phyloP scores from a whole-genome alignment of 2,888 invertebrate genomes.

The Dryococelus australis region DNA sequence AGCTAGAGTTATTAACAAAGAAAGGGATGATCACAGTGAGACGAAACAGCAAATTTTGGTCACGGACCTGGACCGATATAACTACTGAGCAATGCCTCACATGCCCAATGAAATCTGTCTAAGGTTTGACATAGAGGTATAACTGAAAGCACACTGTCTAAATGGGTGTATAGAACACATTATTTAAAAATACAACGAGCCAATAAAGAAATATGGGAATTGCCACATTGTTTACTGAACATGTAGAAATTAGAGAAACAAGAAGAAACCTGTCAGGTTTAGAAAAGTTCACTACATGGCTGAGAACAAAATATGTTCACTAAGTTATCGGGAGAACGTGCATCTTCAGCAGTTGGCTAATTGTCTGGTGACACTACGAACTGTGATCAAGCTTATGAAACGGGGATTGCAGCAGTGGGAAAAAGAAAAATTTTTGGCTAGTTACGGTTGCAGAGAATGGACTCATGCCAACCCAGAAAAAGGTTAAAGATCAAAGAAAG shows the following conservation, averaged over 20 bases:
- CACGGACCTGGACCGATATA: conserved; percentile 19
- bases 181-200: background rate
- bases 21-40: conserved; percentile 17
- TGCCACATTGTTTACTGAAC: background rate
- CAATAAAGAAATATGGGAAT: conserved; percentile 4
- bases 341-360: background rate
- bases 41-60: background rate
- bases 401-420: background rate
- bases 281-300: conserved; percentile 4
- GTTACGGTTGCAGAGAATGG: background rate
- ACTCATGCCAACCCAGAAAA: conserved; percentile 13
- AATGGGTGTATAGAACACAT: background rate
- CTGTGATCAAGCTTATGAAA: background rate
- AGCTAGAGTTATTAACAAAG: background rate
- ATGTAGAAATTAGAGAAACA: background rate
- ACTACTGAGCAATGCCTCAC: background rate
- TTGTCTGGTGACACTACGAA: background rate
- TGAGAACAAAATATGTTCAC: background rate
- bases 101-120: background rate
- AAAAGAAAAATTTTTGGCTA: background rate
- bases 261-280: background rate
- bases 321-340: background rate
- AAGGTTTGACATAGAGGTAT: conserved; percentile 3
- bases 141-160: conserved; percentile 18
- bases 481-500: background rate